Evolutionary conservation across 2,797 vertebrate genomes (phyloP), one percentile per base, ranked within the genome.

Genomic region (Oreortyx pictus): DNA sequence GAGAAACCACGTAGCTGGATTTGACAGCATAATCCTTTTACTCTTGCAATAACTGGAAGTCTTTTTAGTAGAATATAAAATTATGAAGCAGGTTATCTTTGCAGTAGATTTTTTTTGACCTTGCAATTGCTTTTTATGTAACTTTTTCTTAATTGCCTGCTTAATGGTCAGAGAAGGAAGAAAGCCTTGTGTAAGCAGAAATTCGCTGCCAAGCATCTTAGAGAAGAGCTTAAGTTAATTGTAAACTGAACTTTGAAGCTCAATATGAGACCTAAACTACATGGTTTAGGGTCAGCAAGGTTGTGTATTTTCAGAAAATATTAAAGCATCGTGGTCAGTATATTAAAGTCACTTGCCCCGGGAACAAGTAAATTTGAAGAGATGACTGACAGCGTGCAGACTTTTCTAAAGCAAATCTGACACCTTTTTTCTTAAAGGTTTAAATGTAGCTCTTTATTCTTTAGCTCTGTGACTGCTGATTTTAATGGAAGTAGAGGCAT

Each of bases 71-170:
- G 65, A 56, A 81, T 18, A 23, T 16, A 52, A 49, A 90, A 85
- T 66, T 70, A 61, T 24, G 7, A 83, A 83, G 64, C 31, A 67
- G 27, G 15, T 56, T 81, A 41, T 89, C 61, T 95, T 88, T 92
- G 59, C 73, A 77, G 64, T 77, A 78, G 75, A 47, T 62, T 87
- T 83, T 95, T 81, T 93, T 82, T 91, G 75, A 82, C 52, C 31
- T 85, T 66, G 44, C 37, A 94, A 41, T 87, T 54, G 74, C 57
- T 85, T 94, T 84, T 88, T 70, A 54, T 82, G 82, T 64, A 71
- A 66, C 46, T 88, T 92, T 54, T 93, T 83, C 67, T 25, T 86
- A 84, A 61, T 72, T 88, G 52, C 9, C 57, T 88, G 31, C 70
- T 77, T 91, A 83, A 33, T 64, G 22, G 27, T 83, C 27, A 24